These are phyloP conservation scores for Chlamydotis undulata DNA, from an alignment of 2,113 vertebrate genomes.

Conservation along the genomic window DNA sequence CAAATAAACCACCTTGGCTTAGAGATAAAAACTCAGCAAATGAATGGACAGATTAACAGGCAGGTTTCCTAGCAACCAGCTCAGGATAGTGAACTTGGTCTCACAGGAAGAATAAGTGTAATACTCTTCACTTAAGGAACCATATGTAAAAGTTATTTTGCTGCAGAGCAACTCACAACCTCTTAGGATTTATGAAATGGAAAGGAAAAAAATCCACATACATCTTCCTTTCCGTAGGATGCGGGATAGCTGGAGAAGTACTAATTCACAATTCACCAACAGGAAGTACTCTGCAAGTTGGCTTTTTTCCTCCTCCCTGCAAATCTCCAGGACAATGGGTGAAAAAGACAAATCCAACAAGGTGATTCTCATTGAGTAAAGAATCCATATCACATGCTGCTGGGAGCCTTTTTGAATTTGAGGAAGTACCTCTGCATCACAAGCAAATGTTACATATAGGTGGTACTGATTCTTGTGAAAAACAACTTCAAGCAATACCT, in stretches of 20 bases:
- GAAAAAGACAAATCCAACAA: neutral
- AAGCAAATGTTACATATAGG: neutral
- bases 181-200: neutral
- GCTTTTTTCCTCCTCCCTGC: neutral
- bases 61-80: conserved; percentile 45
- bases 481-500: neutral
- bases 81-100: neutral
- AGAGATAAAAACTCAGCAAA: neutral
- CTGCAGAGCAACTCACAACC: neutral
- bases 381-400: no score
- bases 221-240: neutral
- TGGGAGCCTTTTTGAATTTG: neutral
- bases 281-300: neutral
- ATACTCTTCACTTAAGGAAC: neutral
- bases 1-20: neutral
- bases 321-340: neutral
- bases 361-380: neutral
- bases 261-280: neutral
- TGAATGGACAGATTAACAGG: neutral
- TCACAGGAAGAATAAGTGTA: neutral
- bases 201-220: neutral
- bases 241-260: neutral
- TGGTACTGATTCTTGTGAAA: neutral
- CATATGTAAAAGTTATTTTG: neutral
- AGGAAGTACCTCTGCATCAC: neutral